A percentile compares a stretch with the other conserved stretches of the same genome.
Conservation (phyloP, 2,797 vertebrate genomes). For the Trachops cirrhosus region DNA sequence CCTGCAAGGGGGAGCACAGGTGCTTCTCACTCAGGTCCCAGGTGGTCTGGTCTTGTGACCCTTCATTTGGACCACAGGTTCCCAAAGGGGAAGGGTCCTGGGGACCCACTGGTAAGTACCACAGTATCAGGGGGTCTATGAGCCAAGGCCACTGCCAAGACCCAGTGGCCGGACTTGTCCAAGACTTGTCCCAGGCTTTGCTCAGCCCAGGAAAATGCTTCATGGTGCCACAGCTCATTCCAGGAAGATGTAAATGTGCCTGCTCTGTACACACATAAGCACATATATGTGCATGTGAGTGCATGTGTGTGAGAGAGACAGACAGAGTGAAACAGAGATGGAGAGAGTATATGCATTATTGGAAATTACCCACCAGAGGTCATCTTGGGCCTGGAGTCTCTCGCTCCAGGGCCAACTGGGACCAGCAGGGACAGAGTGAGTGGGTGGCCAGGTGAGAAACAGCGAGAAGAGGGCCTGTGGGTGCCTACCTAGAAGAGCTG, state of each 20-base stretch:
- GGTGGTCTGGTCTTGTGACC: neutral
- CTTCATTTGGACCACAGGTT: neutral
- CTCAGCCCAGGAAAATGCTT: neutral
- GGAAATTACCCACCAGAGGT: neutral
- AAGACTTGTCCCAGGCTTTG: neutral
- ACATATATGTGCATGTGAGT: too few relatives aligned
- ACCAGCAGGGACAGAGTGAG: neutral
- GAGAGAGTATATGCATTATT: neutral
- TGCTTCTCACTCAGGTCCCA: neutral
- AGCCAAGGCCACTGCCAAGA: neutral
- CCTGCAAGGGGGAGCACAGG: neutral
- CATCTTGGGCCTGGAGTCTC: neutral
- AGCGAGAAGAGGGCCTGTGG: neutral
- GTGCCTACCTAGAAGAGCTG: rapidly evolving
- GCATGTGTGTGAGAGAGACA: neutral
- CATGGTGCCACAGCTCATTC: neutral
- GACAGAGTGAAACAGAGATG: neutral
- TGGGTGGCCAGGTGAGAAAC: too few relatives aligned
- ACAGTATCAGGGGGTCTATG: neutral
- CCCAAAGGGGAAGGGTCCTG: neutral
- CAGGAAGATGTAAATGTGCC: neutral
- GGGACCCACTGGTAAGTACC: neutral
- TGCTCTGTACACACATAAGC: neutral
- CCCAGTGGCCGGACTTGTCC: too few relatives aligned
- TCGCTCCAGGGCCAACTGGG: neutral